A percentile compares a stretch with the other conserved stretches of the same genome.
These are phyloP conservation scores for Chymomyza fuscimana DNA, from an alignment of 2,888 invertebrate genomes.

Conservation along the genomic window DNA sequence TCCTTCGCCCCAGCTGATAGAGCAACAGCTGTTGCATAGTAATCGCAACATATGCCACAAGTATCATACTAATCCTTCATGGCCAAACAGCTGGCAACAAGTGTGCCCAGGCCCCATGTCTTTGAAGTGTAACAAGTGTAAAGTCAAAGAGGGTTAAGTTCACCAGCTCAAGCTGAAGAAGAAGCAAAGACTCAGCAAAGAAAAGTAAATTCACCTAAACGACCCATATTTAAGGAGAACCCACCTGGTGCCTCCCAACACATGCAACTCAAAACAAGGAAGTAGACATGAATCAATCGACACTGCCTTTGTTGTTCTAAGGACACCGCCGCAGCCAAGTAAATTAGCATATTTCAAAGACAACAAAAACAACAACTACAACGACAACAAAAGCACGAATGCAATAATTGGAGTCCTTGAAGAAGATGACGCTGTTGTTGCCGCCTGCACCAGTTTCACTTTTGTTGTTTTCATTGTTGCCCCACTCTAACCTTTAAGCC, in stretches of 20 bases:
- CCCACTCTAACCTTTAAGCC: slow-evolving; percentile 27
- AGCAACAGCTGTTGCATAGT: slow-evolving; percentile 3
- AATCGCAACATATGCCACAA: background rate
- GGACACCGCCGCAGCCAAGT: slow-evolving; percentile 21
- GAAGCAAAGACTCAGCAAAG: background rate
- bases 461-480: slow-evolving; percentile 47
- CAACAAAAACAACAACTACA: slow-evolving; percentile 41
- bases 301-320: slow-evolving; percentile 42
- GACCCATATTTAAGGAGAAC: slow-evolving; percentile 30
- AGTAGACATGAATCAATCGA: slow-evolving; percentile 71
- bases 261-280: slow-evolving; percentile 43
- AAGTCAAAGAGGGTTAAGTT: slow-evolving; percentile 68
- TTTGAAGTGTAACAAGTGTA: slow-evolving; percentile 65
- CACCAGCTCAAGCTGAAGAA: slow-evolving; percentile 22
- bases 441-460: slow-evolving; percentile 61
- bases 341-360: slow-evolving; percentile 76
- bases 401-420: slow-evolving; percentile 72
- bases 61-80: slow-evolving; percentile 1
- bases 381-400: slow-evolving; percentile 40
- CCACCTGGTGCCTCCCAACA: background rate
- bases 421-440: slow-evolving; percentile 16
- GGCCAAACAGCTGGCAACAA: slow-evolving; percentile 61
- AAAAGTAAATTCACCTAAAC: slow-evolving; percentile 17
- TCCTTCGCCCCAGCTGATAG: background rate
- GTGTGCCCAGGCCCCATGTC: slow-evolving; percentile 46